A percentile compares a stretch with the other conserved stretches of the same genome.
These are phyloP conservation scores for Cotesia typhae DNA, from an alignment of 1,140 invertebrate genomes.

Conservation along the genomic window DNA sequence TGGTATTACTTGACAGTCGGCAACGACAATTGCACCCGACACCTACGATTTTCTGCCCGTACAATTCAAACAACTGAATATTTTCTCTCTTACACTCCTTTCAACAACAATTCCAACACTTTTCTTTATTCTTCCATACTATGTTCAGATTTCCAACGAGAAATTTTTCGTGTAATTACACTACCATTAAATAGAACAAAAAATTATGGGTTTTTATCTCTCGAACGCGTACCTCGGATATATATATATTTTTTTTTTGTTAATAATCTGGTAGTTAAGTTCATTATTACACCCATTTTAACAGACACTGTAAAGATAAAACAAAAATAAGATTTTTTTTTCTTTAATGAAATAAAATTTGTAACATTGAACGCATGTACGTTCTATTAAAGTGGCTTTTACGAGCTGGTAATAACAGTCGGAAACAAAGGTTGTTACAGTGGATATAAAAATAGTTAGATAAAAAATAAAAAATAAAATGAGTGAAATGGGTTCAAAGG, in stretches of 20 bases:
- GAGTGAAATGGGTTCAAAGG: slow-evolving; percentile 3
- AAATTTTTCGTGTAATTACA: slow-evolving; percentile 11
- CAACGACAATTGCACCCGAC: slow-evolving; percentile 17
- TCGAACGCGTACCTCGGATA: neutral
- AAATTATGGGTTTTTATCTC: neutral
- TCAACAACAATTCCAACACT: neutral
- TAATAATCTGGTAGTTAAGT: neutral
- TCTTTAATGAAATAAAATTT: neutral
- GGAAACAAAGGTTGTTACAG: no score
- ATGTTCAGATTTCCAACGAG: neutral
- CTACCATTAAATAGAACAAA: neutral
- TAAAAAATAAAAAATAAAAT: no score
- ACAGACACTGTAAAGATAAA: neutral
- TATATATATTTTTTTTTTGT: neutral
- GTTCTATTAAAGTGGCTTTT: slow-evolving; percentile 7
- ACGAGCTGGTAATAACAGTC: slow-evolving; percentile 9
- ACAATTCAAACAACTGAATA: neutral
- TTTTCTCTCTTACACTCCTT: neutral
- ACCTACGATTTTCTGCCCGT: slow-evolving; percentile 8
- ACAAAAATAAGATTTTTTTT: neutral
- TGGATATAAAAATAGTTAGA: no score
- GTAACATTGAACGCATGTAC: neutral
- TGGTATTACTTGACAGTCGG: neutral
- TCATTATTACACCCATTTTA: neutral
- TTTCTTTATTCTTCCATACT: neutral